A percentile compares a stretch with the other conserved stretches of the same genome.
phyloP scores from a whole-genome alignment of 1,140 invertebrate genomes.

The Caenorhabditis brenneri region DNA sequence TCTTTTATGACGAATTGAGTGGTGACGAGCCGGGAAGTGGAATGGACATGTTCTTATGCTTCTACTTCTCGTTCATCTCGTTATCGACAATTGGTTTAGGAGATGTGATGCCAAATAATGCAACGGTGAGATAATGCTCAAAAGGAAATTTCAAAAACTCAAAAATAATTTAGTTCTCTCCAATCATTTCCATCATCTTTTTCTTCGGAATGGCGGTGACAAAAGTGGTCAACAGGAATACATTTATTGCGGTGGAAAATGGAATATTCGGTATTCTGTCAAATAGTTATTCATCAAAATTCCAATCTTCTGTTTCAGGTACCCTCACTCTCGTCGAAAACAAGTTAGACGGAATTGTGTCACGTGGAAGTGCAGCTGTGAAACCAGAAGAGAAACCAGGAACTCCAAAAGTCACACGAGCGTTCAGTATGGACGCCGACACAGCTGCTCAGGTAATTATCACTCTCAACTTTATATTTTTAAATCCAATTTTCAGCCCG shows the following conservation, averaged over 20 bases:
- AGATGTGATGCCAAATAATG: constrained; percentile 53
- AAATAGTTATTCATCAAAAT: background rate
- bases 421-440: background rate
- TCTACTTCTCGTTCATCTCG: constrained; percentile 50
- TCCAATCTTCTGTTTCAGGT: background rate
- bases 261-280: constrained; percentile 41
- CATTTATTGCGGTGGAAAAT: constrained; percentile 50
- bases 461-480: background rate
- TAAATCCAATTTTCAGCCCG: background rate
- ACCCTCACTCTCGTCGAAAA: constrained; percentile 38
- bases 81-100: constrained; percentile 44
- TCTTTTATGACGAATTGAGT: constrained; percentile 23
- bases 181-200: constrained; percentile 45
- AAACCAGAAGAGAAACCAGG: background rate
- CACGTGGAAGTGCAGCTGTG: background rate
- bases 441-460: background rate
- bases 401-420: background rate
- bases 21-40: constrained; percentile 19
- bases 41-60: constrained; percentile 11
- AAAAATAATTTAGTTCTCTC: constrained; percentile 25
- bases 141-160: background rate
- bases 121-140: constrained; percentile 36
- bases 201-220: constrained; percentile 53
- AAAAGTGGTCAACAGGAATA: constrained; percentile 50
- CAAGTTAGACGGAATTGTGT: constrained; percentile 11